Conservation (phyloP, 2,113 vertebrate species). For the Hiodon tergisus region DNA sequence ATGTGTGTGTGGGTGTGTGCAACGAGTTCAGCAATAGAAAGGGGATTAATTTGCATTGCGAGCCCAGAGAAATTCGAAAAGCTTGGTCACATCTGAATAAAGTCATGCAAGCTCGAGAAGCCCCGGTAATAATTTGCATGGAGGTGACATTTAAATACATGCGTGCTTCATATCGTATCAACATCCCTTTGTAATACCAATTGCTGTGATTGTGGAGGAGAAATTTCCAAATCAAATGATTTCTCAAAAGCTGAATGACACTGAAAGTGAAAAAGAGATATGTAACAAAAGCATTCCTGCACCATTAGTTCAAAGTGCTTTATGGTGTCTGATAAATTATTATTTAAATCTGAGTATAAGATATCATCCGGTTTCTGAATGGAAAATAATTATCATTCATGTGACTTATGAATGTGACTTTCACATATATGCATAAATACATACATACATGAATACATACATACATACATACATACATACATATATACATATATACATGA, state of each 20-base stretch:
- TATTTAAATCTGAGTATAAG: neutral
- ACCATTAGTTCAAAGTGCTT: neutral
- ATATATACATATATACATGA: neutral
- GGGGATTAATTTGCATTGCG: conserved; percentile 40
- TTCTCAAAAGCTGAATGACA: neutral
- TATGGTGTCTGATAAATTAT: neutral
- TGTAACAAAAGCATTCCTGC: no score
- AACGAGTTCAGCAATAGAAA: neutral
- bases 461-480: no score
- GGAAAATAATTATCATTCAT: neutral
- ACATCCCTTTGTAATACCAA: neutral
- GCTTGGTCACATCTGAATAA: conserved; percentile 49
- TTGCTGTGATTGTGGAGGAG: neutral
- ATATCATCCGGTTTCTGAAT: neutral
- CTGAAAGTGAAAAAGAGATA: no score
- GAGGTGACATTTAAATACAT: conserved; percentile 47
- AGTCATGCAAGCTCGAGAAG: conserved; percentile 42
- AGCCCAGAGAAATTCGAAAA: conserved; percentile 45
- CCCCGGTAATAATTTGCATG: conserved; percentile 14
- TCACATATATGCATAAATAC: neutral
- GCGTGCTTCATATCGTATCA: neutral
- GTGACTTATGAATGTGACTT: neutral
- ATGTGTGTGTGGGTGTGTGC: conserved; percentile 2
- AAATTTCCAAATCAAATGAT: neutral
- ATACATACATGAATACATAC: no score